Conservation (phyloP, 2,113 vertebrate species). For the Rallus limicola region DNA sequence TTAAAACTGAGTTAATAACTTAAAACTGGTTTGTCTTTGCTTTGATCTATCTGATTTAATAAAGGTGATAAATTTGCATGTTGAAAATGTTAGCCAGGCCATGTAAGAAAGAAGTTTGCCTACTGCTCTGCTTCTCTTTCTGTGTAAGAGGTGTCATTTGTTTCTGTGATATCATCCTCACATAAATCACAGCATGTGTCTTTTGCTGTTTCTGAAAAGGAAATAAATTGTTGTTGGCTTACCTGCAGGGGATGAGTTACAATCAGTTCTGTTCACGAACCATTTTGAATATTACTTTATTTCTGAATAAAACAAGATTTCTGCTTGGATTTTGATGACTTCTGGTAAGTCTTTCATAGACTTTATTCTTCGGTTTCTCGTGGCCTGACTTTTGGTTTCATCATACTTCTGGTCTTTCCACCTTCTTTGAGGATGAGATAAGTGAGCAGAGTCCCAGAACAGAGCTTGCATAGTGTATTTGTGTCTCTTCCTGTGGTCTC, state of each 20-base stretch:
- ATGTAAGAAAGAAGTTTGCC: not conserved
- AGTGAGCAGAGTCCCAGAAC: not conserved
- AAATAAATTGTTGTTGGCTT: not conserved
- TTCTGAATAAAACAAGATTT: not conserved
- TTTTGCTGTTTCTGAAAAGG: not conserved
- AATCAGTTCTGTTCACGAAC: not conserved
- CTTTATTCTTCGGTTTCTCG: not conserved
- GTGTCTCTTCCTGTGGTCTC: not conserved
- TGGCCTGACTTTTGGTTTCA: not conserved
- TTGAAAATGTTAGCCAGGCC: not conserved
- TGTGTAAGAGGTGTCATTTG: not conserved
- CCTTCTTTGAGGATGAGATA: not conserved
- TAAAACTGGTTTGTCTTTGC: not conserved
- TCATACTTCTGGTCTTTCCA: not conserved
- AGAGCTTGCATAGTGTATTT: not conserved
- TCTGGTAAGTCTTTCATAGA: not conserved
- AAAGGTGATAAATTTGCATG: not conserved
- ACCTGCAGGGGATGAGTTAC: not conserved
- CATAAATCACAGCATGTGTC: not conserved
- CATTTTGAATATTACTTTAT: not conserved
- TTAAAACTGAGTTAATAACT: not conserved
- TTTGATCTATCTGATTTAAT: not conserved
- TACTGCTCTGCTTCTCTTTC: not conserved
- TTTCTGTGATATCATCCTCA: not conserved
- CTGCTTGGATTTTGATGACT: not conserved